A percentile compares a stretch with the other conserved stretches of the same genome.
Conservation (phyloP, 2,113 vertebrate genomes). For the Thinocorus orbignyianus region DNA sequence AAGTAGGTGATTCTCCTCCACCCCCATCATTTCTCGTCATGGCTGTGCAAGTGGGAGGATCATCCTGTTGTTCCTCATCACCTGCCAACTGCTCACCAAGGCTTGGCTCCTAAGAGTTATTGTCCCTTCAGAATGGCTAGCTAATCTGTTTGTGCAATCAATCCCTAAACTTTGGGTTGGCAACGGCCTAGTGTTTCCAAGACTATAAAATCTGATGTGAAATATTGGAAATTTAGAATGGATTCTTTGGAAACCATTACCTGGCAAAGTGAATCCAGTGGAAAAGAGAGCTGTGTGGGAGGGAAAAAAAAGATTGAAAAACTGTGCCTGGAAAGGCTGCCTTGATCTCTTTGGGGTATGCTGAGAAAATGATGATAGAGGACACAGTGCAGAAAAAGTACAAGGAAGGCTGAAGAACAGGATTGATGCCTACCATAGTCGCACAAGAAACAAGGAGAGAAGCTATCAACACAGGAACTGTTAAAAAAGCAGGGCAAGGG, state of each 20-base stretch:
- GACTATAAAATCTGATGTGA: slow-evolving; percentile 64
- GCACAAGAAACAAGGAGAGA: neutral
- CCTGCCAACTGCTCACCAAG: slow-evolving; percentile 44
- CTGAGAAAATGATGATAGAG: neutral
- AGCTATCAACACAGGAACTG: neutral
- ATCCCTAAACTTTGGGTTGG: slow-evolving; percentile 7
- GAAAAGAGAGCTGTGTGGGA: slow-evolving; percentile 49
- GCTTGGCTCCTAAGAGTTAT: neutral
- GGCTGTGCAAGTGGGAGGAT: slow-evolving; percentile 17
- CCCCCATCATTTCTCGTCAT: neutral
- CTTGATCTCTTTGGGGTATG: neutral
- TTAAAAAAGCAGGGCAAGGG: neutral
- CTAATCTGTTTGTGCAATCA: slow-evolving; percentile 58
- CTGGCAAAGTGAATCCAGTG: slow-evolving; percentile 38
- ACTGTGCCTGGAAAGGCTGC: slow-evolving; percentile 4
- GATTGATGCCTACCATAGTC: neutral
- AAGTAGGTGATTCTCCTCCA: neutral
- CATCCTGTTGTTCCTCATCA: slow-evolving; percentile 26
- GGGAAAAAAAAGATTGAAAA: slow-evolving; percentile 35
- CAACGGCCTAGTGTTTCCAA: slow-evolving; percentile 19
- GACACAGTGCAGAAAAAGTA: neutral
- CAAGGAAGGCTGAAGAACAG: neutral
- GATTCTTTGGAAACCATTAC: slow-evolving; percentile 59
- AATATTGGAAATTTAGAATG: slow-evolving; percentile 57
- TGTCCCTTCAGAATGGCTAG: slow-evolving; percentile 24